These are phyloP conservation scores for Bos indicus DNA, from an alignment of 2,113 vertebrate genomes.

Conservation along the genomic window DNA sequence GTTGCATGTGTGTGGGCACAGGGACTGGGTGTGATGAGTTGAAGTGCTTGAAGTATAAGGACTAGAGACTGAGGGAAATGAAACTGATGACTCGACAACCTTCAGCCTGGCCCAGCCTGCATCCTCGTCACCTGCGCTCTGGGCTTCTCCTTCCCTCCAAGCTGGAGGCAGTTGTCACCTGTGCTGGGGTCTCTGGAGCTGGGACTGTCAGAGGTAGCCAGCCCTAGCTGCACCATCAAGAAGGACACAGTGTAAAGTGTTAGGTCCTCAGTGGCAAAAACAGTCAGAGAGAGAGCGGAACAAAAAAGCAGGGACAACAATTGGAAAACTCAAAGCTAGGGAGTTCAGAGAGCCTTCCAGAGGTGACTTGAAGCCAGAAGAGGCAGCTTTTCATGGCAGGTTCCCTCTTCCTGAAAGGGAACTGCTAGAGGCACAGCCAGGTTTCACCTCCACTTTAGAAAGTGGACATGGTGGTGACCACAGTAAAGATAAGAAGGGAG, in stretches of 20 bases:
- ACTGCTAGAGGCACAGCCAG: not conserved
- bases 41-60: not conserved
- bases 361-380: not conserved
- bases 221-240: fast-evolving
- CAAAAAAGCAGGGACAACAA: not conserved
- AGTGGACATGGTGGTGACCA: not conserved
- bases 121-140: not conserved
- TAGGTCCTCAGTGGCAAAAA: not conserved
- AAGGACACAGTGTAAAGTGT: not conserved
- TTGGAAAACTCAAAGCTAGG: not conserved
- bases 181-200: not conserved
- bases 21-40: not conserved
- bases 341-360: not conserved
- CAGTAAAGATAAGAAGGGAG: not conserved
- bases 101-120: not conserved
- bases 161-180: not conserved
- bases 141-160: not conserved
- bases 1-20: not conserved
- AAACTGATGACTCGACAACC: not conserved
- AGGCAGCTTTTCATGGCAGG: not conserved
- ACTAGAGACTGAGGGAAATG: not conserved
- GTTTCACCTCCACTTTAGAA: not conserved
- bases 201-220: not conserved
- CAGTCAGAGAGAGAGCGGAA: not conserved
- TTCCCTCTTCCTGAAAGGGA: not conserved